Conservation (phyloP, 2,888 invertebrate species). For the Psococerastis gibbosa region DNA sequence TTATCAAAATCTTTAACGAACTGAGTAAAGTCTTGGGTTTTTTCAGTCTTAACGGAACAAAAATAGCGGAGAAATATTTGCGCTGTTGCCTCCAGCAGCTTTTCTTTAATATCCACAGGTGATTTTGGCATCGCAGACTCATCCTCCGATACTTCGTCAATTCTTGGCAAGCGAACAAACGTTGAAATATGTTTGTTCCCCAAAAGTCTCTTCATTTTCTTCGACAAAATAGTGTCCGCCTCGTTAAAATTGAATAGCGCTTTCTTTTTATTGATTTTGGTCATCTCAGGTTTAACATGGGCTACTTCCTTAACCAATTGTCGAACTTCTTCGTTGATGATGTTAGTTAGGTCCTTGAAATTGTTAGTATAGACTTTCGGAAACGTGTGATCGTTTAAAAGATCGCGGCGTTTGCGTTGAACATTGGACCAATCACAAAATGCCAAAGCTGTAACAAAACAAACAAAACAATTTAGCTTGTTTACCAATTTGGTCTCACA, state of each 20-base stretch:
- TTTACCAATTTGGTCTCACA: no score
- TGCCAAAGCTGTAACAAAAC: constrained; percentile 35
- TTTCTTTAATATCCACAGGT: constrained; percentile 12
- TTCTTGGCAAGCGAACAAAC: constrained; percentile 12
- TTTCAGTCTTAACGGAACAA: constrained; percentile 32
- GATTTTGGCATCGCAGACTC: constrained; percentile 13
- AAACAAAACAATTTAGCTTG: no score
- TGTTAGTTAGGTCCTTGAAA: constrained; percentile 30
- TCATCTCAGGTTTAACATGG: neutral
- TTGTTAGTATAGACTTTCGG: constrained; percentile 35
- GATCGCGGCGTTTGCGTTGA: constrained; percentile 38
- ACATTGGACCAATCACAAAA: constrained; percentile 47
- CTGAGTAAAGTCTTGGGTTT: constrained; percentile 27
- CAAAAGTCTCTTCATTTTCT: constrained; percentile 5
- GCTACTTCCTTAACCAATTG: constrained; percentile 19
- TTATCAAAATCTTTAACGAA: constrained; percentile 38
- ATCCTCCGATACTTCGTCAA: constrained; percentile 11
- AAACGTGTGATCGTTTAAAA: constrained; percentile 36
- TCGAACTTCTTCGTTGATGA: constrained; percentile 28
- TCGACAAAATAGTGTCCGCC: constrained; percentile 2
- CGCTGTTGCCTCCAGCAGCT: constrained; percentile 31
- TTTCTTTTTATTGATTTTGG: neutral
- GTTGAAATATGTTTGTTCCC: constrained; percentile 6
- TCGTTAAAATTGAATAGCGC: constrained; percentile 11
- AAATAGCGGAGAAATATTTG: constrained; percentile 42